Percentiles rank a stretch among this genome's conserved stretches.
phyloP scores from a whole-genome alignment of 2,888 invertebrate genomes.

The Ferrisia virgata region DNA sequence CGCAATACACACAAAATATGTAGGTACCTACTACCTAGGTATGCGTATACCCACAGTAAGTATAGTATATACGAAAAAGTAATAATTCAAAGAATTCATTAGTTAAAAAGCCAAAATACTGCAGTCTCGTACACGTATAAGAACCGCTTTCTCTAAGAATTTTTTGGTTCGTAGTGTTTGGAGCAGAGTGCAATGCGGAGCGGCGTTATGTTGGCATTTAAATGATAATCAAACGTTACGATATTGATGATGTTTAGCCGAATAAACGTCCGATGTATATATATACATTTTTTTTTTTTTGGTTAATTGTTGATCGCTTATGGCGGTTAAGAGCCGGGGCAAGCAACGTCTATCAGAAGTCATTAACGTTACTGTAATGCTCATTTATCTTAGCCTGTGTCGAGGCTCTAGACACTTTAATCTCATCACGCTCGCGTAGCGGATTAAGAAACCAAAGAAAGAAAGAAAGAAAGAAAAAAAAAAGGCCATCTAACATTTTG shows the following conservation, averaged over 20 bases:
- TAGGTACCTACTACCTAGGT: no score
- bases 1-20: neutral
- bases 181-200: neutral
- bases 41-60: no score
- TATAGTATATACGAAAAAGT: neutral
- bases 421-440: neutral
- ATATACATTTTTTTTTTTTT: no score
- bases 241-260: conserved; percentile 1
- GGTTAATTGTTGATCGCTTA: neutral
- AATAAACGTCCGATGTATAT: neutral
- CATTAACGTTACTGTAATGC: neutral
- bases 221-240: conserved; percentile 7
- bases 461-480: neutral
- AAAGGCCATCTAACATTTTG: neutral
- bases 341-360: conserved; percentile 6
- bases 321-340: neutral
- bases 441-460: no score
- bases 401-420: neutral
- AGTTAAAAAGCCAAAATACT: neutral
- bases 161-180: neutral
- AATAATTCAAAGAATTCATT: conserved; percentile 7
- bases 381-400: neutral
- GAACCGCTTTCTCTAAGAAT: neutral
- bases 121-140: neutral
- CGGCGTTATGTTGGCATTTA: neutral